Evolutionary conservation across 1,140 invertebrate species (phyloP).

Genomic region (Bombus turneri): DNA sequence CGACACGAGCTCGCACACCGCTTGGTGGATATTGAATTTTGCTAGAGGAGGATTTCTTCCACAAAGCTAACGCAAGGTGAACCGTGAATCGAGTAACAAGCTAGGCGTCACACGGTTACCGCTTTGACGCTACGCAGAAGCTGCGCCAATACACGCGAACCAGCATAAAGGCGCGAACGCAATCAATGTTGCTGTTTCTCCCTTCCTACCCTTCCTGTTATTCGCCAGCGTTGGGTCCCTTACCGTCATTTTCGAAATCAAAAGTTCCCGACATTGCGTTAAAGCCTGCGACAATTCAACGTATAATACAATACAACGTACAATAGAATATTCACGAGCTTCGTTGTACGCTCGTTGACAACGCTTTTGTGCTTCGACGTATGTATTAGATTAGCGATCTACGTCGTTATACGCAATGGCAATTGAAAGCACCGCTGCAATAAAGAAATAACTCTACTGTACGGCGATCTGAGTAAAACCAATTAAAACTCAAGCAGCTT

Average conservation of each 20-base stretch:
- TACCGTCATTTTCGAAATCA: neutral
- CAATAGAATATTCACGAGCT: neutral
- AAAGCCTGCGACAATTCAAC: no score
- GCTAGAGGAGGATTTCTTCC: slow-evolving; percentile 54
- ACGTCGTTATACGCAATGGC: no score
- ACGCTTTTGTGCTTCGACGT: no score
- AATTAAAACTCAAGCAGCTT: no score
- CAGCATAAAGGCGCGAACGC: slow-evolving; percentile 43
- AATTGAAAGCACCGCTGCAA: no score
- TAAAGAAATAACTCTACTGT: no score
- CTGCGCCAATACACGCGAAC: slow-evolving; percentile 22
- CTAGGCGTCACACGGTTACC: slow-evolving; percentile 35
- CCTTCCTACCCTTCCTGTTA: neutral
- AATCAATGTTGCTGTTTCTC: slow-evolving; percentile 58
- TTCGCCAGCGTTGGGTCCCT: neutral
- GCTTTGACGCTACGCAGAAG: slow-evolving; percentile 51
- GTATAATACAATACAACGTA: no score
- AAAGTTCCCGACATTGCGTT: neutral
- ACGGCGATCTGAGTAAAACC: no score
- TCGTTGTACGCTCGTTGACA: neutral
- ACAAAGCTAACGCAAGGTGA: slow-evolving; percentile 55
- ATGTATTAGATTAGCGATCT: no score
- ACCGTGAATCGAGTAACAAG: slow-evolving; percentile 64
- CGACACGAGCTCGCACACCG: slow-evolving; percentile 1
- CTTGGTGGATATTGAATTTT: slow-evolving; percentile 65